Evolutionary conservation across 2,888 invertebrate species (phyloP).

Genomic region (Ophion ventricosus): DNA sequence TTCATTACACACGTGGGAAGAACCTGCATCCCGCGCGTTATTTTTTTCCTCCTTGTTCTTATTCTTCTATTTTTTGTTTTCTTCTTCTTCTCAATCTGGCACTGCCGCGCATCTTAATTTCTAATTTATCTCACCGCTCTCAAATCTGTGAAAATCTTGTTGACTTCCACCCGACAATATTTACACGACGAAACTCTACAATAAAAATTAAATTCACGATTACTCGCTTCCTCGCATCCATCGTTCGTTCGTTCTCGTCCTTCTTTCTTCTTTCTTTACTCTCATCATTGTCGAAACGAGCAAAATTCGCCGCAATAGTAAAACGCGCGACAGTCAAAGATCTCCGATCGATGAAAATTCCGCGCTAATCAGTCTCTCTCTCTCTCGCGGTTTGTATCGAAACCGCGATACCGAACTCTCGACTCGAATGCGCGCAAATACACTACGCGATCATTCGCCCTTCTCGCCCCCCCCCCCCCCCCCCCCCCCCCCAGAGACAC

Average conservation of each 20-base stretch:
- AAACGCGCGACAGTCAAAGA: conserved; percentile 26
- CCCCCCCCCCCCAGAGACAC: background rate
- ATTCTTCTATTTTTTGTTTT: background rate
- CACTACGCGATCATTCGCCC: conserved; percentile 15
- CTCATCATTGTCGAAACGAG: background rate
- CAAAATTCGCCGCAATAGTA: background rate
- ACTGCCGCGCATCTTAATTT: conserved; percentile 54
- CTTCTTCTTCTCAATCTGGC: conserved; percentile 48
- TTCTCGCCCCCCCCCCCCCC: conserved; percentile 1
- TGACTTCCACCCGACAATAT: conserved; percentile 58
- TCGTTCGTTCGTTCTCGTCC: background rate
- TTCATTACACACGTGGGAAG: conserved; percentile 58
- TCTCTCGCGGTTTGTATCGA: conserved; percentile 6
- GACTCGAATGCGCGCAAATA: conserved; percentile 36
- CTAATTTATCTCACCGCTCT: conserved; percentile 42
- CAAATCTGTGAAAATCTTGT: conserved; percentile 45
- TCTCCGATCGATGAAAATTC: conserved; percentile 54
- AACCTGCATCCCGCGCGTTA: conserved; percentile 62
- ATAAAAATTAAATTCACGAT: conserved; percentile 60
- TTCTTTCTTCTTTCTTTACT: background rate
- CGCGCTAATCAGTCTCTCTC: conserved; percentile 56
- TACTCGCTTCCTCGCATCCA: conserved; percentile 11
- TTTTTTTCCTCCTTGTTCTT: conserved; percentile 16
- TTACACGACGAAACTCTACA: conserved; percentile 58
- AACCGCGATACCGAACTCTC: conserved; percentile 30